phyloP scores from a whole-genome alignment of 2,113 vertebrate species.

The Gallinago paraguaiae region DNA sequence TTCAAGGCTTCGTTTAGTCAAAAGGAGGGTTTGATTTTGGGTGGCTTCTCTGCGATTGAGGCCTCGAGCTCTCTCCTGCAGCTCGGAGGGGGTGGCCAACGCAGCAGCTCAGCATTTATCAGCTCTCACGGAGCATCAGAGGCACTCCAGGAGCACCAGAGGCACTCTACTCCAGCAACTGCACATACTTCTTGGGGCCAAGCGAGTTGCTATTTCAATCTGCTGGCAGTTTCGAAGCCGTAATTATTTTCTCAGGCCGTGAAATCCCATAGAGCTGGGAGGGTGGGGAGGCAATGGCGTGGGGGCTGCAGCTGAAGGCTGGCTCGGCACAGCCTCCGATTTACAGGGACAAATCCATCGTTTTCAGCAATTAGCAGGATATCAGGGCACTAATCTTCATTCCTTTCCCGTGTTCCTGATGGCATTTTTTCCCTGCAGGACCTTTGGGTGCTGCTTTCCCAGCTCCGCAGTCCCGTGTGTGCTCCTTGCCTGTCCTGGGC shows the following conservation, averaged over 20 bases:
- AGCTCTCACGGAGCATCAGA: neutral
- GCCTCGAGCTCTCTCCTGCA: neutral
- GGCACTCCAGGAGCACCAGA: neutral
- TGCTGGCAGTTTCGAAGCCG: neutral
- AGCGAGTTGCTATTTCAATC: neutral
- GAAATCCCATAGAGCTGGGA: neutral
- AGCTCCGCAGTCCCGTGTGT: fast-evolving
- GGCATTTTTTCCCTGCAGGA: neutral
- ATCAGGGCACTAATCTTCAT: neutral
- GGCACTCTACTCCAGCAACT: neutral
- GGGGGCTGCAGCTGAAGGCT: neutral
- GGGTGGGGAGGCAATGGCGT: neutral
- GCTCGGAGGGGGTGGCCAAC: neutral
- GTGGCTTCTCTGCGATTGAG: neutral
- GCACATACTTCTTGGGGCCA: neutral
- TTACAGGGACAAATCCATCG: neutral
- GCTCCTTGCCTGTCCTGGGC: fast-evolving
- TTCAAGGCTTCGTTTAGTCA: neutral
- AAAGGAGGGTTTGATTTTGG: neutral
- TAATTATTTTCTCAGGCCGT: neutral
- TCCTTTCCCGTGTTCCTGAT: neutral
- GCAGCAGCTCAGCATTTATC: neutral
- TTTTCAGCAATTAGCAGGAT: neutral
- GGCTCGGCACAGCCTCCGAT: neutral
- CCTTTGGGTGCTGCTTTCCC: neutral